A percentile compares a stretch with the other conserved stretches of the same genome.
phyloP scores from a whole-genome alignment of 2,888 invertebrate genomes.

The Chymomyza fuscimana region DNA sequence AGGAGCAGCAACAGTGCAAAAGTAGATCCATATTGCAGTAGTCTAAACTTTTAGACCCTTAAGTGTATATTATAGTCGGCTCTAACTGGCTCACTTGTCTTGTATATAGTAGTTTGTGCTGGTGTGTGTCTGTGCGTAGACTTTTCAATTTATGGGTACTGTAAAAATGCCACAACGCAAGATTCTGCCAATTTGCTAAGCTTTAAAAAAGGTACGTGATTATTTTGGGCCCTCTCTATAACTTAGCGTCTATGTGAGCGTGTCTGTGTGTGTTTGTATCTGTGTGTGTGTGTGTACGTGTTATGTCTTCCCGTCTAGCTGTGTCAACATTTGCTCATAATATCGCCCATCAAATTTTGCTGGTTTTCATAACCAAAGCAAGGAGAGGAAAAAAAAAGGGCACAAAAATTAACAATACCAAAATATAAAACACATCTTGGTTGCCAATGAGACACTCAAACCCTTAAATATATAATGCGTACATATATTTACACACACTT shows the following conservation, averaged over 20 bases:
- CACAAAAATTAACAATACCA: conserved; percentile 2
- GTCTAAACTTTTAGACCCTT: too few species aligned
- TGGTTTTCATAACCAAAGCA: not conserved
- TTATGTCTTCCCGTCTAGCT: not conserved
- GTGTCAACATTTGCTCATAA: conserved; percentile 4
- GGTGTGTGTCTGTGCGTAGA: not conserved
- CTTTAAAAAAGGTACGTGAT: conserved; percentile 5
- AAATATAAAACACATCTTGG: conserved; percentile 13
- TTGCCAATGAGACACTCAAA: not conserved
- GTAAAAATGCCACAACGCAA: not conserved
- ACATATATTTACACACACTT: not conserved
- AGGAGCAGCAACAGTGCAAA: too few species aligned
- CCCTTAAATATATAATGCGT: not conserved
- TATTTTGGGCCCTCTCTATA: not conserved
- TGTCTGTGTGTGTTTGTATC: not conserved
- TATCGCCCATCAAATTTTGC: not conserved
- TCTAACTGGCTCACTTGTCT: too few species aligned
- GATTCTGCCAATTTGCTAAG: not conserved
- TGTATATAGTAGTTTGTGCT: too few species aligned
- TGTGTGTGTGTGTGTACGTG: not conserved
- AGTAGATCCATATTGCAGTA: too few species aligned
- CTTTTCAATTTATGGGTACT: not conserved
- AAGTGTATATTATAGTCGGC: too few species aligned
- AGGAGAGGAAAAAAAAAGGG: not conserved
- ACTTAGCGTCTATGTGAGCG: not conserved